Evolutionary conservation across 2,888 invertebrate species (phyloP).

Genomic region (Odontomyia ornata): DNA sequence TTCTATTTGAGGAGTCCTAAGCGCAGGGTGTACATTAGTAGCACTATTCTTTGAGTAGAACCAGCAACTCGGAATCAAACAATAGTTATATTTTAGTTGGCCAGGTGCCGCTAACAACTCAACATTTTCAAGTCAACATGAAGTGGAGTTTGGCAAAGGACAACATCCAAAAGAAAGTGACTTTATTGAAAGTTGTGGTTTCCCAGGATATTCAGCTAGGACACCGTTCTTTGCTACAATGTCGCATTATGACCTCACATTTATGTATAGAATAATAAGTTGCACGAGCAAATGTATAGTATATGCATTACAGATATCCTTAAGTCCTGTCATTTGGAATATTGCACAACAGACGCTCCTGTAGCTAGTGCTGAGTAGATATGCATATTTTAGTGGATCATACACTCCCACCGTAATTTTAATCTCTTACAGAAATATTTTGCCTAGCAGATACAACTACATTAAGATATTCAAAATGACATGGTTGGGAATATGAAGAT

Average conservation of each 20-base stretch:
- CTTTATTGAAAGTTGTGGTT: background rate
- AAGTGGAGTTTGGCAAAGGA: background rate
- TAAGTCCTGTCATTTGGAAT: background rate
- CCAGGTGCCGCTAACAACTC: slow-evolving; percentile 6
- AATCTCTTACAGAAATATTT: background rate
- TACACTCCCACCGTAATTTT: background rate
- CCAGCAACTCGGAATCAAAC: background rate
- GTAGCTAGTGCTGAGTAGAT: too few relatives aligned
- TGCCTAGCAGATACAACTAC: background rate
- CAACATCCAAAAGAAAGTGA: background rate
- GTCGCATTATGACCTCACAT: background rate
- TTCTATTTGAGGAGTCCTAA: too few relatives aligned
- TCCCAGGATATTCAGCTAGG: background rate
- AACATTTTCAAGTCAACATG: background rate
- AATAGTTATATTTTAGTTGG: background rate
- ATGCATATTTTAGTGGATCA: too few relatives aligned
- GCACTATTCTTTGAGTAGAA: background rate
- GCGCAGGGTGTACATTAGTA: background rate
- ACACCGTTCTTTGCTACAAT: too few relatives aligned
- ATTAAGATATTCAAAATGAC: background rate
- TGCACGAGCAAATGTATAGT: background rate
- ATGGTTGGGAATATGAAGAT: background rate
- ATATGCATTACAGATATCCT: background rate
- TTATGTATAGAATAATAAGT: too few relatives aligned
- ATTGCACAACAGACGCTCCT: too few relatives aligned